Conservation (phyloP, 1,140 invertebrate genomes). For the Radopholus similis region DNA sequence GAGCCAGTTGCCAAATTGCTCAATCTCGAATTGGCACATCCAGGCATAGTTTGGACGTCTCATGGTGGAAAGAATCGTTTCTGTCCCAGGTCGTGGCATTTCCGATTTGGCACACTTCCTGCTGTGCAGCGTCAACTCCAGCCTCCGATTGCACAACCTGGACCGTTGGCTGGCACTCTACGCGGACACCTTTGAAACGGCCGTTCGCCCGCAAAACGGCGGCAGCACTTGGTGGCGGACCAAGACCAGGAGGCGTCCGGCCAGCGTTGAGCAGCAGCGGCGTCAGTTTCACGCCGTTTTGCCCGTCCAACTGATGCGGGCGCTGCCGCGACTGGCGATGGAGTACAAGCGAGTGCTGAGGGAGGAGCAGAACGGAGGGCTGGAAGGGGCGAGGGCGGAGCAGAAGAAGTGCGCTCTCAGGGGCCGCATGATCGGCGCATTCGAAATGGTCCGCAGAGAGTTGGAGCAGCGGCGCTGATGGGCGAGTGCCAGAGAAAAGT, state of each 20-base stretch:
- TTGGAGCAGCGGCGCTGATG: too few species aligned
- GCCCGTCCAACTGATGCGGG: neutral
- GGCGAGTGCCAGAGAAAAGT: too few species aligned
- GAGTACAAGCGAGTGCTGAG: neutral
- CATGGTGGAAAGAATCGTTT: neutral
- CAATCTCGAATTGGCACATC: neutral
- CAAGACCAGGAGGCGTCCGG: neutral
- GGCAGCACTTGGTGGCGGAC: neutral
- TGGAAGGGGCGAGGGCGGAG: neutral
- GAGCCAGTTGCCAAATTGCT: neutral
- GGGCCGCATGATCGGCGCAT: neutral
- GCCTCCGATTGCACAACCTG: neutral
- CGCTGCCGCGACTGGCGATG: neutral
- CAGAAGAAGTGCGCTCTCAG: neutral
- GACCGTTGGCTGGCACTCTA: neutral
- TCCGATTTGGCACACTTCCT: neutral
- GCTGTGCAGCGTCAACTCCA: neutral
- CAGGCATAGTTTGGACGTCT: too few species aligned
- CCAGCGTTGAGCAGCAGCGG: neutral
- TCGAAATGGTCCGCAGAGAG: neutral
- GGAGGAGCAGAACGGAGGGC: neutral
- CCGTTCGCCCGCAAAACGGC: neutral
- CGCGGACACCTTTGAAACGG: neutral
- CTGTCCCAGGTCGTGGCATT: neutral
- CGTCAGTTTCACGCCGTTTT: neutral